Percentiles rank a stretch among this genome's conserved stretches.
phyloP scores from a whole-genome alignment of 2,888 invertebrate genomes.

The Xestia rhomboidea region DNA sequence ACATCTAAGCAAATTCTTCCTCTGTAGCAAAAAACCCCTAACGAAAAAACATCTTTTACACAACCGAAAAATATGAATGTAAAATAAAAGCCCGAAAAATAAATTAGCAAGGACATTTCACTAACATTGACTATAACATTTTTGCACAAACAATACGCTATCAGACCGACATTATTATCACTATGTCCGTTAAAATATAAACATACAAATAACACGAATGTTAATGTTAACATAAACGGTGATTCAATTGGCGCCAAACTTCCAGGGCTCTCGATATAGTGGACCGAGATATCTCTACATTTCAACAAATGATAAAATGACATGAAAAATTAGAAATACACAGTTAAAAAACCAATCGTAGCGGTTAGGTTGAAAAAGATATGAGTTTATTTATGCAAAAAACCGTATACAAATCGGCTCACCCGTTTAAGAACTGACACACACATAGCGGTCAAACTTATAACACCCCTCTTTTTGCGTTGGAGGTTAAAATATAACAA shows the following conservation, averaged over 20 bases:
- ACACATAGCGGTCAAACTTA: no score
- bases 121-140: background rate
- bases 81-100: background rate
- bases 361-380: background rate
- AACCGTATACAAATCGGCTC: no score
- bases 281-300: background rate
- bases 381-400: background rate
- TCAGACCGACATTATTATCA: conserved; percentile 42
- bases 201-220: conserved; percentile 32
- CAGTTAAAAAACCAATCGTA: background rate
- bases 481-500: background rate
- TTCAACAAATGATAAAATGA: background rate
- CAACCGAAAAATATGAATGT: background rate
- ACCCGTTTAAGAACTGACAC: no score
- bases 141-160: conserved; percentile 28
- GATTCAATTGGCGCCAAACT: conserved; percentile 52
- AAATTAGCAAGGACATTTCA: conserved; percentile 33
- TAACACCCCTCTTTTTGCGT: no score
- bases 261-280: conserved; percentile 21
- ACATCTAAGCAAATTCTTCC: background rate
- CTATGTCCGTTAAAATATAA: conserved; percentile 43
- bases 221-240: conserved; percentile 1
- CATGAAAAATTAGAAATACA: background rate
- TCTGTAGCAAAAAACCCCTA: background rate
- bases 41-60: background rate